Evolutionary conservation across 2,888 invertebrate species (phyloP), one percentile per base, ranked within the genome.

Genomic region (Sminthurinus aureus): DNA sequence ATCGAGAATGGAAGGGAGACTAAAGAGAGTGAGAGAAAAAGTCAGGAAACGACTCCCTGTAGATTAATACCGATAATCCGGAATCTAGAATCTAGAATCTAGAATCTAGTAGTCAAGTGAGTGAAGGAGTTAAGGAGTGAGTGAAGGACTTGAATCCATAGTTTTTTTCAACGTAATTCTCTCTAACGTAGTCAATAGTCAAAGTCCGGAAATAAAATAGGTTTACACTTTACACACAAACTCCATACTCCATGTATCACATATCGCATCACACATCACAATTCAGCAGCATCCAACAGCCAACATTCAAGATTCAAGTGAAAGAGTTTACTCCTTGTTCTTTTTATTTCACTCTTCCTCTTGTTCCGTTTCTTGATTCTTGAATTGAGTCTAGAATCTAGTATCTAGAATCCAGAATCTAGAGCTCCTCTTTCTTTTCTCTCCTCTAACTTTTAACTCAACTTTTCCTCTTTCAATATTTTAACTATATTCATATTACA

Each of bases 61-160:
- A 87, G 88, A 88, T 87, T 88, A 87, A 87, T 88, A 86, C 86
- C 85, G 86, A 88, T 87, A 87, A 88, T 87, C 87, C 85, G 58
- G 85, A 83, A 84, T 84, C 82, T 71, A 79, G 79, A n/a, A n/a
- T n/a, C n/a, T n/a, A n/a, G n/a, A n/a, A n/a, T n/a, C n/a, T n/a
- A 58, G 85, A 83, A 84, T 84, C 82, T 71, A 79, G 79, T 79
- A 79, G 79, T 64, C 67, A 79, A 80, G 85, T 84, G 82, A 69
- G n/a, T n/a, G 2, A 15, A 64, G 64, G 15, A 64, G 64, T 64
- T 4, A 22, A n/a, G 3, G n/a, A 79, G 83, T 74, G n/a, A 79
- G 83, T 74, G 83, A 75, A 80, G 24, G 75, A 52, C 75, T 79
- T 73, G 77, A 79, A 74, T 78, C 79, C 52, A 77, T 77, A 75